A percentile compares a stretch with the other conserved stretches of the same genome.
These are phyloP conservation scores for Crocuta crocuta DNA, from an alignment of 2,113 vertebrate genomes.

Conservation along the genomic window DNA sequence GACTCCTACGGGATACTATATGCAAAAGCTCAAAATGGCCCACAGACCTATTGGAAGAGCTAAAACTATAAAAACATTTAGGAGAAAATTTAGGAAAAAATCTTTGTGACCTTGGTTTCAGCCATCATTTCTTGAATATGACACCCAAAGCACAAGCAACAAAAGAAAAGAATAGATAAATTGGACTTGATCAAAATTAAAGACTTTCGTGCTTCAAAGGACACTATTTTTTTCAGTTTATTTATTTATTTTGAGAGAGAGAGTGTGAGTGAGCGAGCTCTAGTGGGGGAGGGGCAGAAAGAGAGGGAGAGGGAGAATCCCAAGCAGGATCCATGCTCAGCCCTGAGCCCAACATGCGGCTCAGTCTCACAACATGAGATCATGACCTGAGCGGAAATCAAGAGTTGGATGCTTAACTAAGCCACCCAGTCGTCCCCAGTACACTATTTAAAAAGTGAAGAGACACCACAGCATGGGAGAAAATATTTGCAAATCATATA, in stretches of 20 bases:
- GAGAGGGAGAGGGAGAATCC: no score
- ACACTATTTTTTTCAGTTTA: neutral
- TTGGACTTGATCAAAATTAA: neutral
- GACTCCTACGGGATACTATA: neutral
- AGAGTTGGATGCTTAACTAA: no score
- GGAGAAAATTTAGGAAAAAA: neutral
- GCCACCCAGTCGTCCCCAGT: no score
- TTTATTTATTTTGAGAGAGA: no score
- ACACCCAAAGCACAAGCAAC: neutral
- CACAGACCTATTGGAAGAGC: neutral
- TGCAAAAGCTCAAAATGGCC: slow-evolving; percentile 1
- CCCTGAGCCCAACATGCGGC: no score
- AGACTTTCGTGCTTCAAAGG: slow-evolving; percentile 10
- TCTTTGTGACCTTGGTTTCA: slow-evolving; percentile 2
- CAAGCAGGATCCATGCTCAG: no score
- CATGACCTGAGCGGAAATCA: no score
- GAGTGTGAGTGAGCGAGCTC: no score
- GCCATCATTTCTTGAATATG: neutral
- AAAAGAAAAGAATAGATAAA: slow-evolving; percentile 4
- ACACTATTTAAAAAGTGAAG: neutral
- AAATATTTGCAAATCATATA: neutral
- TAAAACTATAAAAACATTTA: slow-evolving; percentile 25
- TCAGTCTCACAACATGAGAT: no score
- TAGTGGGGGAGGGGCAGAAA: no score
- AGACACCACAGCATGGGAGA: neutral